Evolutionary conservation across 2,888 invertebrate species (phyloP), one percentile per base, ranked within the genome.

Genomic region (Troilus luridus): DNA sequence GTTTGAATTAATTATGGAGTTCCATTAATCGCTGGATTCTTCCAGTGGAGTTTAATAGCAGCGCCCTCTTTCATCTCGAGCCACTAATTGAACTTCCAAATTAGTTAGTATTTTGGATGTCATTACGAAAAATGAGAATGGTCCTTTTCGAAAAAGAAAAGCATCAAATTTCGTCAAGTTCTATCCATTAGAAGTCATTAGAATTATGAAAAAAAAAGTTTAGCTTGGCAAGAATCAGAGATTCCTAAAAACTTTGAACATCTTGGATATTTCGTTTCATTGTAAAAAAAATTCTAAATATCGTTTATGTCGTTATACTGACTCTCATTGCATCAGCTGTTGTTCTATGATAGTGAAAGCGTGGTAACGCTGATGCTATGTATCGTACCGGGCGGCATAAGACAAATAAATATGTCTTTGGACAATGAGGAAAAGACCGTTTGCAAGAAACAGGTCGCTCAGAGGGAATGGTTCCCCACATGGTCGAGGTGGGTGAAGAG

Each of bases 1-100:
- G 72, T 77, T 77, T 77, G 72, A 77, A 77, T 77, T 41, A 77
- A 77, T 77, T 77, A 77, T 77, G 72, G 72, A 77, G 72, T 77
- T 77, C 72, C 72, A 77, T 27, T 77, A 77, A 77, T 77, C 72
- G 72, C 72, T 77, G 72, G 17, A 77, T 77, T 77, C 72, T 77
- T 77, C 72, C 72, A 77, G 72, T 77, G 27, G 7, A 77, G 27
- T 77, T 77, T 77, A 77, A 77, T 77, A 77, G 72, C 72, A 17
- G 27, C 1, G 72, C 41, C 27, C 27, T 21, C 72, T 77, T 77
- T 77, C 72, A 77, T 77, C 72, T 77, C 27, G 72, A 77, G 72
- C 41, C 72, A 41, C 72, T 77, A 77, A 77, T 77, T 77, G 27
- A 77, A 77, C 72, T 77, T 77, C 17, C 17, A 77, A 77, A 77